These are phyloP conservation scores for Megalopta genalis DNA, from an alignment of 1,140 invertebrate species.

Conservation along the genomic window DNA sequence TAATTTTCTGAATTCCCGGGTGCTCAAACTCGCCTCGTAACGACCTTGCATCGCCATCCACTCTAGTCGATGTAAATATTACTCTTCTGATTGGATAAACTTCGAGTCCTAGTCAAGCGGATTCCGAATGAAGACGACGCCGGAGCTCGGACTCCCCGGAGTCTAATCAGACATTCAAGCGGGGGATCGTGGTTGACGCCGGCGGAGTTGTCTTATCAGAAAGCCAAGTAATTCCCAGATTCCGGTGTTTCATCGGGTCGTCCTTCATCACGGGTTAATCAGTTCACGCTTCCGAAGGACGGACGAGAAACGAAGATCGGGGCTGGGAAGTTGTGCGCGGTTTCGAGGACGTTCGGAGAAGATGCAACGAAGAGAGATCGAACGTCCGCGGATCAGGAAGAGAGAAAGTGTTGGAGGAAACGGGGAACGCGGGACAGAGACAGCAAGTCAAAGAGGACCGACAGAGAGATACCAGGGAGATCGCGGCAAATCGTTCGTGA, in stretches of 20 bases:
- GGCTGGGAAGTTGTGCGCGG: no score
- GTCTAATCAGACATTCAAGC: not conserved
- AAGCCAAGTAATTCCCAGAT: slow-evolving; percentile 11
- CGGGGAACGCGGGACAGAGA: no score
- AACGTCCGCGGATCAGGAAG: not conserved
- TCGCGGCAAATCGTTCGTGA: slow-evolving; percentile 42
- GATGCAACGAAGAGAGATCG: not conserved
- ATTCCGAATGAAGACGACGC: not conserved
- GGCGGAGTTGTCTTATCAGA: not conserved
- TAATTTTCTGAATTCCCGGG: not conserved
- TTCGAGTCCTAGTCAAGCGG: not conserved
- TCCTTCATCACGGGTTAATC: slow-evolving; percentile 47
- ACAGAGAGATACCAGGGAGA: slow-evolving; percentile 26
- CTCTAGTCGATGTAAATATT: not conserved
- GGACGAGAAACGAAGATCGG: not conserved
- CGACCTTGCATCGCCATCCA: not conserved
- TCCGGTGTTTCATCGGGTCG: slow-evolving; percentile 21
- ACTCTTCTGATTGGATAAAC: not conserved
- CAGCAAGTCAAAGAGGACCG: not conserved
- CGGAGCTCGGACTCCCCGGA: not conserved
- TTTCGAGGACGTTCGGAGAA: not conserved
- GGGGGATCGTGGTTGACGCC: not conserved
- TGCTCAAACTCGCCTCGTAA: not conserved
- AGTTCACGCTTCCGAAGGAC: not conserved
- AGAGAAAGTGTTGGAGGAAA: not conserved